Percentiles rank a stretch among this genome's conserved stretches.
These are phyloP conservation scores for Molorchus minor DNA, from an alignment of 2,888 invertebrate genomes.

Conservation along the genomic window DNA sequence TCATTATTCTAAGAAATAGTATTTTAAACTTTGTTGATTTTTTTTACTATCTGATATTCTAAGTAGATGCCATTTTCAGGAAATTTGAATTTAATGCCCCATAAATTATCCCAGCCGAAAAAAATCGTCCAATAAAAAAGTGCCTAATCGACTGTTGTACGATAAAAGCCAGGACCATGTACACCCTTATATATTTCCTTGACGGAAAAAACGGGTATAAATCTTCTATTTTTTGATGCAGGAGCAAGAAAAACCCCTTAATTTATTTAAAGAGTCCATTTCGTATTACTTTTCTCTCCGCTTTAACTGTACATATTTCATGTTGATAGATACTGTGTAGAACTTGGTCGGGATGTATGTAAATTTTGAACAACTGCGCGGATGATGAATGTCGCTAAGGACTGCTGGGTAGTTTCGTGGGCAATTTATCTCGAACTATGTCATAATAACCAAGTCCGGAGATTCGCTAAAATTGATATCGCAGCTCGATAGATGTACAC, in stretches of 20 bases:
- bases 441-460: slow-evolving; percentile 1
- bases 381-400: slow-evolving; percentile 19
- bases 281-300: slow-evolving; percentile 21
- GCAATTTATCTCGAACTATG: slow-evolving; percentile 18
- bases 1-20: too few relatives aligned
- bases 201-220: slow-evolving; percentile 7
- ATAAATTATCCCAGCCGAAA: neutral
- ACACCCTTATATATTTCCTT: neutral
- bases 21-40: too few relatives aligned
- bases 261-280: slow-evolving; percentile 25
- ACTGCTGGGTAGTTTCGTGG: slow-evolving; percentile 3
- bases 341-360: slow-evolving; percentile 12
- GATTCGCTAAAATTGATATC: neutral
- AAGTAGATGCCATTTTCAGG: neutral
- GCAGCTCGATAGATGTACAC: too few relatives aligned
- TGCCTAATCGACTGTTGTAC: neutral
- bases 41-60: neutral
- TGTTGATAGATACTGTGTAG: slow-evolving; percentile 17
- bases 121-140: neutral
- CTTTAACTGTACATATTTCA: slow-evolving; percentile 17
- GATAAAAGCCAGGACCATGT: slow-evolving; percentile 10
- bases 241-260: slow-evolving; percentile 14
- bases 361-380: slow-evolving; percentile 23
- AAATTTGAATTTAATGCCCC: neutral
- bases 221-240: slow-evolving; percentile 16